Percentiles rank a stretch among this genome's conserved stretches.
These are phyloP conservation scores for Odontesthes bonariensis DNA, from an alignment of 2,113 vertebrate species.

Conservation along the genomic window DNA sequence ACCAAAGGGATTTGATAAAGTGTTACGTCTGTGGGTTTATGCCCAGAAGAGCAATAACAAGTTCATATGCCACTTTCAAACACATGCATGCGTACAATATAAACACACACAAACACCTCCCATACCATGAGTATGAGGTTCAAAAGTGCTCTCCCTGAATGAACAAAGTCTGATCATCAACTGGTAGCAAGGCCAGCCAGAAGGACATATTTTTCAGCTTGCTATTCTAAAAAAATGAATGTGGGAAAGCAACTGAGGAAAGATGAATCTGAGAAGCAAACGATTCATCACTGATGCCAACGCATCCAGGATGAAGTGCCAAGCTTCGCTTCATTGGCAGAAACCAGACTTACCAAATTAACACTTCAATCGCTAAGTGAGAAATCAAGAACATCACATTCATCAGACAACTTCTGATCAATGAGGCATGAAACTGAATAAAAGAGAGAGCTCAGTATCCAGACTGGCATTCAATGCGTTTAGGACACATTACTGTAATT, in stretches of 20 bases:
- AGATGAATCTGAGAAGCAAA: conserved; percentile 9
- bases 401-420: conserved; percentile 39
- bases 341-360: conserved; percentile 53
- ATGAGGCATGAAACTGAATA: conserved; percentile 45
- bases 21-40: conserved; percentile 27
- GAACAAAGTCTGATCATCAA: conserved; percentile 10
- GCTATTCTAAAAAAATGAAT: neutral
- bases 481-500: neutral
- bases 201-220: conserved; percentile 11
- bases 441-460: conserved; percentile 24
- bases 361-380: conserved; percentile 48
- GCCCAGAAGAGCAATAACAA: conserved; percentile 37
- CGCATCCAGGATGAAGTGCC: conserved; percentile 10
- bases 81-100: neutral
- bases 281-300: conserved; percentile 22
- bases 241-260: neutral
- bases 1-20: conserved; percentile 33
- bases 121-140: neutral
- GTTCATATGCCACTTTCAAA: conserved; percentile 22
- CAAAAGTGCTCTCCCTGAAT: neutral
- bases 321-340: conserved; percentile 34
- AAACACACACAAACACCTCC: conserved; percentile 20
- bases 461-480: conserved; percentile 12
- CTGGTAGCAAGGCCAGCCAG: conserved; percentile 11
- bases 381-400: conserved; percentile 45